phyloP scores from a whole-genome alignment of 2,797 vertebrate genomes.

The Paedocypris micromegethes region DNA sequence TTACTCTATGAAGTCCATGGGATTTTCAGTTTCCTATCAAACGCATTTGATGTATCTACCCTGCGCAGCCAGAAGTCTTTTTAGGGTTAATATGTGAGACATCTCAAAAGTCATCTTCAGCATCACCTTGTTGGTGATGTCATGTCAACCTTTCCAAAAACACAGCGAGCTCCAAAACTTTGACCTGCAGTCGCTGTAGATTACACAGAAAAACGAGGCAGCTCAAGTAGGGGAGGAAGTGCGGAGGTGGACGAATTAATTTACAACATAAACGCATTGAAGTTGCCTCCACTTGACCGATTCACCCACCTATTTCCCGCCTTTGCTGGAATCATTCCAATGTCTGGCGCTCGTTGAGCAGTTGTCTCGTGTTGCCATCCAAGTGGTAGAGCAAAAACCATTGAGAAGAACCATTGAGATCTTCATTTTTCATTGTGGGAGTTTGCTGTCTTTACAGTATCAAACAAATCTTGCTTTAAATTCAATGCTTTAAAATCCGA shows the following conservation, averaged over 20 bases:
- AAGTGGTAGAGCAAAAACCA: constrained; percentile 6
- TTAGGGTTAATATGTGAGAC: constrained; percentile 1
- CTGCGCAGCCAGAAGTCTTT: not conserved
- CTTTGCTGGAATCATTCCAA: constrained; percentile 22
- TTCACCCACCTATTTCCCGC: constrained; percentile 28
- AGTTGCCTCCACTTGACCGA: constrained; percentile 34
- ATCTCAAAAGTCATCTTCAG: constrained; percentile 5
- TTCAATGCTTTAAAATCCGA: not conserved
- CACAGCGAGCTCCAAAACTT: not conserved
- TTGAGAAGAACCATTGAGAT: constrained; percentile 6
- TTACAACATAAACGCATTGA: constrained; percentile 37
- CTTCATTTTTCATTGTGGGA: constrained; percentile 15
- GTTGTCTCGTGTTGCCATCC: constrained; percentile 33
- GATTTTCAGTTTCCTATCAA: not conserved
- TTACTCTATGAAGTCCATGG: too few species aligned
- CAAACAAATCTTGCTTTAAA: not conserved
- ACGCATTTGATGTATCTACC: not conserved
- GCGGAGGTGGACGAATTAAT: constrained; percentile 30
- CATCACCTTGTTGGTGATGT: not conserved
- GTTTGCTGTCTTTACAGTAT: constrained; percentile 10
- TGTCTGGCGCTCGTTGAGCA: constrained; percentile 12
- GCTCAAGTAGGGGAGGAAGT: constrained; percentile 28
- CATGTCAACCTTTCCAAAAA: constrained; percentile 3
- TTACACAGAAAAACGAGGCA: constrained; percentile 11
- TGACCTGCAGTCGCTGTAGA: constrained; percentile 26